Evolutionary conservation across 2,888 invertebrate species (phyloP).

Genomic region (Aporophyla lueneburgensis): DNA sequence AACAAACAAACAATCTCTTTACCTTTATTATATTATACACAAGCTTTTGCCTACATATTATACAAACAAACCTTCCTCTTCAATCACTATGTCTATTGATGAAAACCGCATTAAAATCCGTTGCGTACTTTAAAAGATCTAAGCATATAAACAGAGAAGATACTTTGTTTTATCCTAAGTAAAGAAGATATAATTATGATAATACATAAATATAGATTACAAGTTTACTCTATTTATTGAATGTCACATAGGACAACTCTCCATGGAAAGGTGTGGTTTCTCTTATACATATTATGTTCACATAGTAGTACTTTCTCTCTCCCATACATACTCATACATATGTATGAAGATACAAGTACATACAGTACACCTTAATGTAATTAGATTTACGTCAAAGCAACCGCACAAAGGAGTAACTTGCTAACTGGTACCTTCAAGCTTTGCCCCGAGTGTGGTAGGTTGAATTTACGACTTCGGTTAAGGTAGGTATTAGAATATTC

Average conservation of each 20-base stretch:
- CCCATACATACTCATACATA: background rate
- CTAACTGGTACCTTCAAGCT: conserved; percentile 25
- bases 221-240: background rate
- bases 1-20: too few relatives aligned
- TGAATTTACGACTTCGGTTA: background rate
- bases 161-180: too few relatives aligned
- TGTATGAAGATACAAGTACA: background rate
- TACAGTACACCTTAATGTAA: conserved; percentile 47
- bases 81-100: too few relatives aligned
- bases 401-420: conserved; percentile 47
- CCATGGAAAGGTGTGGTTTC: background rate
- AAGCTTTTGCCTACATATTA: too few relatives aligned
- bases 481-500: background rate
- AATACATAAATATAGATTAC: too few relatives aligned
- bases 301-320: background rate
- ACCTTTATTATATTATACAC: too few relatives aligned
- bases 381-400: conserved; percentile 61
- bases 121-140: too few relatives aligned
- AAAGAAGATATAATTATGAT: too few relatives aligned
- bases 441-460: background rate
- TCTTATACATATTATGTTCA: background rate
- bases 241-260: background rate
- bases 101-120: too few relatives aligned
- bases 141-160: too few relatives aligned
- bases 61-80: too few relatives aligned